phyloP scores from a whole-genome alignment of 2,888 invertebrate species.

The Drosophila mettleri region DNA sequence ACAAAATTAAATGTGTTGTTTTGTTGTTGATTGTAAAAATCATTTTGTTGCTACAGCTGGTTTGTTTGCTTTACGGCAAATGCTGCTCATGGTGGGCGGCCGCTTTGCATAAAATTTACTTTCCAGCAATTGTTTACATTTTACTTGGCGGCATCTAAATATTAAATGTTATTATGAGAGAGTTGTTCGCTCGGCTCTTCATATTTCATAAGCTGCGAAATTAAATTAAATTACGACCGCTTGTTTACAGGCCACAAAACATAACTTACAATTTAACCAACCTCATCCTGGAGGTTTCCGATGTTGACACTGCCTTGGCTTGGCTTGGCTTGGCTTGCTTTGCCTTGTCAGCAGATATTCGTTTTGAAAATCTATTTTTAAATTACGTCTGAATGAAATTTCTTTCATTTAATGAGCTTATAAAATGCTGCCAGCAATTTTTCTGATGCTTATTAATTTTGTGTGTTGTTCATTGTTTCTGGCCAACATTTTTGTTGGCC shows the following conservation, averaged over 20 bases:
- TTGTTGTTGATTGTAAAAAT: constrained; percentile 57
- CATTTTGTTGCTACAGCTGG: constrained; percentile 57
- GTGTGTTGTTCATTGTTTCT: neutral
- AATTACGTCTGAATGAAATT: neutral
- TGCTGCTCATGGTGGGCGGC: constrained; percentile 15
- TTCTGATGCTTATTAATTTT: neutral
- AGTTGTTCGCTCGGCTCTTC: constrained; percentile 55
- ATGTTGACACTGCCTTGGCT: constrained; percentile 10
- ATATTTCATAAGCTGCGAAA: constrained; percentile 65
- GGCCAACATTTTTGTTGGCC: constrained; percentile 11
- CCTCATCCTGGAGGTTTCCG: neutral
- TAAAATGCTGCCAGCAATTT: neutral
- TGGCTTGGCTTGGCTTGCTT: too few relatives aligned
- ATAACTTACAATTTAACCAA: constrained; percentile 9
- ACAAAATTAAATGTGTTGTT: constrained; percentile 59
- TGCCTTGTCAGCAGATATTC: neutral
- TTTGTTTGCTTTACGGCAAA: constrained; percentile 50
- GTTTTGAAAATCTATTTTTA: neutral
- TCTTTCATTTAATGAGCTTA: neutral
- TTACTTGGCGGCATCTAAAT: constrained; percentile 55
- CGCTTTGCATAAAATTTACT: constrained; percentile 64
- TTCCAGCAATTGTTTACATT: constrained; percentile 66
- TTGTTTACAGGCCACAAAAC: constrained; percentile 34
- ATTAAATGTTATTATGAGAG: constrained; percentile 59
- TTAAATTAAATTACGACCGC: constrained; percentile 52